phyloP scores from a whole-genome alignment of 1,140 invertebrate genomes.

The Pararge aegeria region DNA sequence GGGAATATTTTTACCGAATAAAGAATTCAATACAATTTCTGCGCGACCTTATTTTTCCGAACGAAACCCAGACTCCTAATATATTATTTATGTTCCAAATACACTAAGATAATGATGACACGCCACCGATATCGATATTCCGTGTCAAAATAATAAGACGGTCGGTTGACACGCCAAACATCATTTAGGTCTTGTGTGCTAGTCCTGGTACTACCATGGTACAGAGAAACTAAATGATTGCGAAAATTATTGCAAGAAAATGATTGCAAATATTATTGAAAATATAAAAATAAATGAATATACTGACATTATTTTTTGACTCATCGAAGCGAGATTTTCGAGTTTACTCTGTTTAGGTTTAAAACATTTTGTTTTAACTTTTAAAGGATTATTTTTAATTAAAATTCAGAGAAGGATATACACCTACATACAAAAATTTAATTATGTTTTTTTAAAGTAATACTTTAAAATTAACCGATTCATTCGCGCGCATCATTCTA shows the following conservation, averaged over 20 bases:
- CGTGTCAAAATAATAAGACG: conserved; percentile 32
- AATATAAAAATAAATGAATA: background rate
- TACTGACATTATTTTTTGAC: background rate
- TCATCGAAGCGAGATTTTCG: too few relatives aligned
- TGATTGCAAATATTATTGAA: background rate
- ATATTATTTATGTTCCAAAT: conserved; percentile 15
- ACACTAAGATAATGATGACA: conserved; percentile 21
- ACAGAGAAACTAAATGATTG: conserved; percentile 17
- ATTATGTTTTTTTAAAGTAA: too few relatives aligned
- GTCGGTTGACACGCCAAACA: conserved; percentile 38
- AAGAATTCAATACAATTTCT: background rate
- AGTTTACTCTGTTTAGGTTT: too few relatives aligned
- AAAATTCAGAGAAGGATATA: too few relatives aligned
- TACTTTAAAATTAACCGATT: too few relatives aligned
- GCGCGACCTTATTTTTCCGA: background rate
- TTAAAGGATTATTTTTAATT: too few relatives aligned
- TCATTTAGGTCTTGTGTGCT: conserved; percentile 30
- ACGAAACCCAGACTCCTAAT: background rate
- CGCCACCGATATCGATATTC: conserved; percentile 22
- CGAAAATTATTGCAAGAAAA: background rate
- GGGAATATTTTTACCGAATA: background rate
- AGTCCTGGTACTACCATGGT: conserved; percentile 41
- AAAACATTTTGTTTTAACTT: too few relatives aligned
- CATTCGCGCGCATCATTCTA: too few relatives aligned
- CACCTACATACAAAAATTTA: too few relatives aligned